Base-by-base conservation (phyloP, 2,113 vertebrate species). In the Nanorana parkeri region DNA sequence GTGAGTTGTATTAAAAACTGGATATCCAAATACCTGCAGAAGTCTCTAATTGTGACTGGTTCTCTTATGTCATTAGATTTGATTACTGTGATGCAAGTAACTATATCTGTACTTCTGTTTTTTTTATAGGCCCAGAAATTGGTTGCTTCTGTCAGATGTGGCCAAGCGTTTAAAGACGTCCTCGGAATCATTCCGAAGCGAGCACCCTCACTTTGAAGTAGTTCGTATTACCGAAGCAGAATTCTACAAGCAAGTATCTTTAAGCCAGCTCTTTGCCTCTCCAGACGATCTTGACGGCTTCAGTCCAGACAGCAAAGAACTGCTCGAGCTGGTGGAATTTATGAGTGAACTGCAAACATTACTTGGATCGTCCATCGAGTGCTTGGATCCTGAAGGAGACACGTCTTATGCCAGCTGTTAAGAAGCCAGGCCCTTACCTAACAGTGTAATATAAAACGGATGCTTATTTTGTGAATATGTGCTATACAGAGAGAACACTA, bases 251-350 rank as follows among this genome's bases (percentile, higher is more conserved):
- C 97, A 98, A 88, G 95, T 95, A 26, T 96, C 96, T 13, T 88
- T 96, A 83, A 97, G 96, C 78, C 97, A 97, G 88, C 91, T 98
- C 81, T 96, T 97, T 85, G 93, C 96, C 83, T 96, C 95, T 75
- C 91, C 95, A 4, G 96, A 94, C 87, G 96, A 96, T 89, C 92
- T 97, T 58, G 95, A 96, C 86, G 92, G 92, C 84, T 97, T 96
- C 88, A 95, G 95, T 61, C 92, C 96, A 0, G 96, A 97, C 90
- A 96, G 96, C 92, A 97, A 97, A 87, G 96, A 97, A 88, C 93
- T 97, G 72, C 87, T 98, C 86, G 96, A 98, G 87, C 93, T 98
- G 90, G 96, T 98, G 16, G 96, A 98, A 86, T 96, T 96, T 87
- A 96, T 96, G 17, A 93, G 90, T 0, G 96, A 98, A 88, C 93